Base-by-base conservation (phyloP, 2,888 invertebrate genomes). In the Folsomia candida region DNA sequence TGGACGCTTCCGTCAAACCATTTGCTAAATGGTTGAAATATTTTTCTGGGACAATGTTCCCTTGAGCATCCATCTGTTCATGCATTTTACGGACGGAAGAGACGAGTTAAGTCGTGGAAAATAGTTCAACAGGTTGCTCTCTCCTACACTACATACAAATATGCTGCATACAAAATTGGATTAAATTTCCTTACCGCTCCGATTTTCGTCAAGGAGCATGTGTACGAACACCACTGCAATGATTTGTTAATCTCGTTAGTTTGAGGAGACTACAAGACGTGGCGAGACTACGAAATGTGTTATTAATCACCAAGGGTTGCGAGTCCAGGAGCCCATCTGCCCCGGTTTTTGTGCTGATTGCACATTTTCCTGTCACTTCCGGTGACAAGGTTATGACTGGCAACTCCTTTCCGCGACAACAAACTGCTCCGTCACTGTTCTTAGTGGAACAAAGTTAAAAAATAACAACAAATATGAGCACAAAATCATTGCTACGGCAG, bases 221-320 rank as follows among this genome's bases (percentile, higher is more conserved):
- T 71, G 59, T 77, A 77, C 11, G 74, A 37, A 37, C 77, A 77
- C 77, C 77, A 77, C 77, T 77, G 51, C 47, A 66, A 65, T 18
- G n/a, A 6, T 61, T 29, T 28, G 65, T 22, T 22, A 37, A 58
- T 28, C 14, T 26, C 37, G 27, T 14, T 27, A 61, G 24, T n/a
- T 68, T 20, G 28, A 60, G 47, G 29, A 3, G 26, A 9, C 4
- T 25, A 25, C 18, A 51, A 11, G 28, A 60, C 47, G 20, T 26
- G 54, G n/a, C 18, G 18, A 37, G 60, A 67, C 27, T 37, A 67
- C 27, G 22, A 57, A 57, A 57, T n/a, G 24, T 14, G 18, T 27
- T 37, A 26, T 20, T 54, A 58, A 62, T 64, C 61, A 77, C 77
- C 71, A 77, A 69, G 11, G 65, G 58, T 24, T 59, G 65, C 14